Evolutionary conservation across 2,113 vertebrate genomes (phyloP), one percentile per base, ranked within the genome.

Genomic region (Oncorhynchus keta): DNA sequence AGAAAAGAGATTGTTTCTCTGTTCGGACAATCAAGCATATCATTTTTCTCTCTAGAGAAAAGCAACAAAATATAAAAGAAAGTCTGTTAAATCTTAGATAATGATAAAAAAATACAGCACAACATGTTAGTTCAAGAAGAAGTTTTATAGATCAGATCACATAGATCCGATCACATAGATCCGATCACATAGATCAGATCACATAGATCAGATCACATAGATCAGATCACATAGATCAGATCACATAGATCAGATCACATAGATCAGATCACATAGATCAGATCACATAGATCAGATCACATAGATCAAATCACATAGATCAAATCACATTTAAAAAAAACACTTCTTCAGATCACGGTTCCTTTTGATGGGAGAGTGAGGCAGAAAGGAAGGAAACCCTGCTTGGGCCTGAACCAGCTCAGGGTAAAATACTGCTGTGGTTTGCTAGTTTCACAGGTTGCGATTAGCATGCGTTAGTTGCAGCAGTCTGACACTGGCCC

Each of bases 381-480:
- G n/a, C 9, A 68, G 4, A 72, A 55, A 51, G 4, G 49, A 14
- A 51, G 1, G 76, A 55, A n/a, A 51, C 65, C 39, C 18, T 16
- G 68, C 62, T 18, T 69, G 80, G 81, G 85, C 81, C 74, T 73
- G 72, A 45, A 16, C 30, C 48, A 55, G 12, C 16, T 18, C 51
- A 55, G 14, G 16, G 51, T 89, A 76, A 90, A 90, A 91, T 88
- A 87, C 73, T 79, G 81, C 82, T 71, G 22, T n/a, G 73, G 68
- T 51, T 69, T 55, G 80, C 22, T 49, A 70, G 74, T 91, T 93
- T 90, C 85, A 85, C 72, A 51, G 64, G 62, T 62, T 69, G 78
- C 77, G 72, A 90, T 92, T 84, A 89, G 86, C 83, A 76, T 6
- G 69, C 70, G 84, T 77, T 87, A 65, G 55, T 79, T 35, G 79